A percentile compares a stretch with the other conserved stretches of the same genome.
Evolutionary conservation across 2,113 vertebrate genomes (phyloP).

Genomic region (Emydocephalus ijimae): DNA sequence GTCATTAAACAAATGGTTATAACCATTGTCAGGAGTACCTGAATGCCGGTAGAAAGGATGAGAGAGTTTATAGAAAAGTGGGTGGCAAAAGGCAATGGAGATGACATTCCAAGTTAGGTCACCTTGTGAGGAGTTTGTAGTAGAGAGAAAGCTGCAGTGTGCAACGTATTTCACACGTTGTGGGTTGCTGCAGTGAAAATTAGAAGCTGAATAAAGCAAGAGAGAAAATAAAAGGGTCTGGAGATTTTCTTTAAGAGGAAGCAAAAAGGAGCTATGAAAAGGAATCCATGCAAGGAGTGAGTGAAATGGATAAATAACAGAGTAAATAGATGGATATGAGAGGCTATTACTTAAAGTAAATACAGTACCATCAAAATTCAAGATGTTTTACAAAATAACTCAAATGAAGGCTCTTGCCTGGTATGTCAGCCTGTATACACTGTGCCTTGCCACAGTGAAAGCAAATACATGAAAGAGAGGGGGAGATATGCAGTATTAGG

Average conservation of each 20-base stretch:
- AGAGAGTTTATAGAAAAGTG: neutral
- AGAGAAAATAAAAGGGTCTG: neutral
- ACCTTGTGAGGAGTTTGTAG: neutral
- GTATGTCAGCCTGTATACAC: neutral
- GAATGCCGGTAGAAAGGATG: neutral
- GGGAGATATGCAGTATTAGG: neutral
- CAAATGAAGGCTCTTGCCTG: neutral
- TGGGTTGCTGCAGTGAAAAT: neutral
- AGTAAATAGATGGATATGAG: neutral
- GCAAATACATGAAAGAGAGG: neutral
- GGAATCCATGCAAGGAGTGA: neutral
- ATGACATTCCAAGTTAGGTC: neutral
- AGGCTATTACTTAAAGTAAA: neutral
- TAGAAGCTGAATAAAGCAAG: neutral
- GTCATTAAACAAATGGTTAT: neutral
- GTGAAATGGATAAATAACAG: neutral
- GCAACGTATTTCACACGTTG: neutral
- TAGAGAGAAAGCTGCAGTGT: neutral
- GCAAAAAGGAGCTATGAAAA: neutral
- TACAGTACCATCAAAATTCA: neutral
- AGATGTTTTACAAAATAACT: neutral
- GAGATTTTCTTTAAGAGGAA: neutral
- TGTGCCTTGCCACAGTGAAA: neutral
- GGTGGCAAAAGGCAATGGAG: neutral
- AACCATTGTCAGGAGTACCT: neutral